phyloP scores from a whole-genome alignment of 2,888 invertebrate genomes.

The Lycocerus yunnanus region DNA sequence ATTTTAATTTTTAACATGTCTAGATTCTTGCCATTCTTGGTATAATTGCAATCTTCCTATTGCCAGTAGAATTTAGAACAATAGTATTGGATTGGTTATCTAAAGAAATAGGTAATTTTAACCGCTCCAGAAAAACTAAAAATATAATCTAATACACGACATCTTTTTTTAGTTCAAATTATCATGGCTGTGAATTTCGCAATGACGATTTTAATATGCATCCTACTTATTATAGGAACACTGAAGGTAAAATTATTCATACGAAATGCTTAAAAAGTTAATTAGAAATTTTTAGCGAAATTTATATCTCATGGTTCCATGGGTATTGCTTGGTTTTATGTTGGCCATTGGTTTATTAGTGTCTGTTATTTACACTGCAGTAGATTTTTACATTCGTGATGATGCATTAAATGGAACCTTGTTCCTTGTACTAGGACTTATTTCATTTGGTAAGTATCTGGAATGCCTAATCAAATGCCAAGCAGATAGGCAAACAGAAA shows the following conservation, averaged over 20 bases:
- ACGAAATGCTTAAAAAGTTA: neutral
- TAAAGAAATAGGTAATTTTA: slow-evolving; percentile 62
- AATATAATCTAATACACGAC: neutral
- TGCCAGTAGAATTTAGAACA: slow-evolving; percentile 73
- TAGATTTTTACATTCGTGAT: slow-evolving; percentile 70
- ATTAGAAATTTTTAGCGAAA: slow-evolving; percentile 64
- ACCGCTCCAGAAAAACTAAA: neutral
- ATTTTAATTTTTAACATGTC: slow-evolving; percentile 34
- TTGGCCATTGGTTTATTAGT: slow-evolving; percentile 76
- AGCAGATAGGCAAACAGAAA: too few species aligned
- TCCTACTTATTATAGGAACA: slow-evolving; percentile 75
- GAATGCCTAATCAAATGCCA: too few species aligned
- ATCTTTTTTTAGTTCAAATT: slow-evolving; percentile 68
- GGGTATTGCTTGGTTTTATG: slow-evolving; percentile 82
- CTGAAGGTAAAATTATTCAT: slow-evolving; percentile 65
- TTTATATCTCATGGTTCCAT: slow-evolving; percentile 82
- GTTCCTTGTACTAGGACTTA: slow-evolving; percentile 66
- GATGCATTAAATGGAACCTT: slow-evolving; percentile 62
- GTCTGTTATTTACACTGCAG: slow-evolving; percentile 78
- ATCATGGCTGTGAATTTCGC: slow-evolving; percentile 78
- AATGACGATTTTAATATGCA: slow-evolving; percentile 82
- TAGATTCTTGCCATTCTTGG: slow-evolving; percentile 70
- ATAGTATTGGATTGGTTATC: slow-evolving; percentile 75
- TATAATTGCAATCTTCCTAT: slow-evolving; percentile 69
- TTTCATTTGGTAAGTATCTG: slow-evolving; percentile 63